Base-by-base conservation (phyloP, 2,888 invertebrate genomes). In the Parnassius glacialis region DNA sequence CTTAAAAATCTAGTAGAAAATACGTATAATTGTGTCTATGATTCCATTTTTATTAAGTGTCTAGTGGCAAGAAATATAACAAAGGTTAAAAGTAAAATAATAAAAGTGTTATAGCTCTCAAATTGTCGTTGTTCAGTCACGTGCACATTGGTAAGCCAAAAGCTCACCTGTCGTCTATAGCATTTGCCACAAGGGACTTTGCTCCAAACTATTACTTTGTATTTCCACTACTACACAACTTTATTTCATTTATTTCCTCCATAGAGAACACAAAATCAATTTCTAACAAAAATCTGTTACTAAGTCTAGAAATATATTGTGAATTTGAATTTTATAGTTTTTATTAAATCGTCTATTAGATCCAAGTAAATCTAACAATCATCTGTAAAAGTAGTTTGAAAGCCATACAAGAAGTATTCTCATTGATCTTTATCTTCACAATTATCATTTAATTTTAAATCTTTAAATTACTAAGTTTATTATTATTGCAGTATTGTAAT, bases 171-270 rank as follows among this genome's bases (percentile, higher is more conserved):
- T 9, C 48, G n/a, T 86, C 85, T 86, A 78, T 84, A 72, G 75
- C 81, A 82, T 77, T 82, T 74, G 76, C 81, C 82, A 68, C 81
- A 65, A 68, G 83, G 81, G 82, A 81, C 72, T 75, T 65, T 74
- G 69, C 76, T 76, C 74, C 73, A 78, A 85, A 83, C 83, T 80
- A 80, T 83, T 81, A 78, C 77, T 83, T 84, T 85, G 81, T 84
- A 70, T 79, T 80, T 77, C 70, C 67, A 73, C 44, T 34, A 47
- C 56, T 13, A 13, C 45, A 34, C 20, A 47, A 56, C 45, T 56
- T 41, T 50, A 50, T 45, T 48, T 48, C 13, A 10, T 51, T 11
- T 51, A 10, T 25, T 51, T 25, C 13, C 13, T 48, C 48, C 48
- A 47, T 47, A 5, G 47, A 12, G 47, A n/a, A 47, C 11, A 48